A percentile compares a stretch with the other conserved stretches of the same genome.
phyloP scores from a whole-genome alignment of 2,797 vertebrate genomes.

The Cercopithecus petaurista region DNA sequence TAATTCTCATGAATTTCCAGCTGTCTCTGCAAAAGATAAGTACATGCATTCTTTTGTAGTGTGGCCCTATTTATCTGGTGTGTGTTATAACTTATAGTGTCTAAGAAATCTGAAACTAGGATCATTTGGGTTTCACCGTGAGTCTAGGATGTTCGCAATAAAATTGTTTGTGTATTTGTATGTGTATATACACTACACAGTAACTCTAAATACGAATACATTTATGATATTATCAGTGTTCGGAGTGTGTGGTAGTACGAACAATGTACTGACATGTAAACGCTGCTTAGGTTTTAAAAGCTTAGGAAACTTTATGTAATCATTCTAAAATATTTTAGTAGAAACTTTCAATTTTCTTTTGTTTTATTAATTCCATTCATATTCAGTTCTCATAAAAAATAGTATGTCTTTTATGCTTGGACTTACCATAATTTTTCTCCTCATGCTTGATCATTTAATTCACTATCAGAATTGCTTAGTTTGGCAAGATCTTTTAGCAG shows the following conservation, averaged over 20 bases:
- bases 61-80: slow-evolving; percentile 44
- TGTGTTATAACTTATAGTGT: background rate
- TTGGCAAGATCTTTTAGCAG: slow-evolving; percentile 35
- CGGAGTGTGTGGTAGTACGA: background rate
- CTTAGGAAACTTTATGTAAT: background rate
- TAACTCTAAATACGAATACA: background rate
- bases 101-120: background rate
- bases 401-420: background rate
- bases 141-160: background rate
- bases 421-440: background rate
- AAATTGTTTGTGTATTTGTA: background rate
- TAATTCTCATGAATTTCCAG: slow-evolving; percentile 18
- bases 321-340: slow-evolving; percentile 8
- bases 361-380: slow-evolving; percentile 24
- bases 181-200: background rate
- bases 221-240: background rate
- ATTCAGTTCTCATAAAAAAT: background rate
- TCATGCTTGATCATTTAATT: slow-evolving; percentile 41
- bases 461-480: background rate
- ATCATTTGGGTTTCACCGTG: background rate
- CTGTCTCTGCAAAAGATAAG: slow-evolving; percentile 44
- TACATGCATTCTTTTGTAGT: background rate
- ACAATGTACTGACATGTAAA: background rate
- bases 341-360: background rate
- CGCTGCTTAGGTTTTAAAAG: slow-evolving; percentile 1